These are phyloP conservation scores for Tangara arthus DNA, from an alignment of 2,797 vertebrate genomes.

Conservation along the genomic window DNA sequence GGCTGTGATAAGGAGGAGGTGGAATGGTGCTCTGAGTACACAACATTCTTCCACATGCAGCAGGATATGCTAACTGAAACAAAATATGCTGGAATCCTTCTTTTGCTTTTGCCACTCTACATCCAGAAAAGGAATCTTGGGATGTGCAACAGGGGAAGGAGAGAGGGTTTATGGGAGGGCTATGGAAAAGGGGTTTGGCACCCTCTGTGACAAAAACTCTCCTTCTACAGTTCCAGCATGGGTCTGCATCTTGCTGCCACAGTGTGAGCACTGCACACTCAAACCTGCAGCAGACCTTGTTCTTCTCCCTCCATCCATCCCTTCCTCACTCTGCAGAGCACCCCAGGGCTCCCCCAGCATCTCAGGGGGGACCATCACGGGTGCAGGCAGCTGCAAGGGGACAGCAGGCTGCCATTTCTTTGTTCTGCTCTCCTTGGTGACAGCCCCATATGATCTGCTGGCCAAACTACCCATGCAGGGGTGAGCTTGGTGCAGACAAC, in stretches of 20 bases:
- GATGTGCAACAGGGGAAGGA: background rate
- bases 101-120: background rate
- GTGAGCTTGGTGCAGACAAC: background rate
- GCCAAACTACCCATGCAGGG: background rate
- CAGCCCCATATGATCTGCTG: background rate
- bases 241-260: background rate
- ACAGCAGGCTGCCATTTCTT: background rate
- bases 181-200: background rate
- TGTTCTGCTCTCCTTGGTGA: background rate
- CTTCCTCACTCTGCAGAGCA: background rate
- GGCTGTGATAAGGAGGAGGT: slow-evolving; percentile 19
- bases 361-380: rapidly evolving
- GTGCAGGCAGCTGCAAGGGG: background rate
- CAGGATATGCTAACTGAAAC: background rate
- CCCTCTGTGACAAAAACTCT: background rate
- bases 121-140: background rate
- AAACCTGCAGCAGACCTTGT: background rate
- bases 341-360: background rate
- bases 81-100: background rate
- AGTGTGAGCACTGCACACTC: background rate
- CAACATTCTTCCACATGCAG: background rate
- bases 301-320: background rate
- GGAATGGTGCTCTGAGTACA: background rate
- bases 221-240: background rate
- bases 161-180: background rate